phyloP scores from a whole-genome alignment of 2,797 vertebrate genomes.

The Hyperoplus immaculatus region DNA sequence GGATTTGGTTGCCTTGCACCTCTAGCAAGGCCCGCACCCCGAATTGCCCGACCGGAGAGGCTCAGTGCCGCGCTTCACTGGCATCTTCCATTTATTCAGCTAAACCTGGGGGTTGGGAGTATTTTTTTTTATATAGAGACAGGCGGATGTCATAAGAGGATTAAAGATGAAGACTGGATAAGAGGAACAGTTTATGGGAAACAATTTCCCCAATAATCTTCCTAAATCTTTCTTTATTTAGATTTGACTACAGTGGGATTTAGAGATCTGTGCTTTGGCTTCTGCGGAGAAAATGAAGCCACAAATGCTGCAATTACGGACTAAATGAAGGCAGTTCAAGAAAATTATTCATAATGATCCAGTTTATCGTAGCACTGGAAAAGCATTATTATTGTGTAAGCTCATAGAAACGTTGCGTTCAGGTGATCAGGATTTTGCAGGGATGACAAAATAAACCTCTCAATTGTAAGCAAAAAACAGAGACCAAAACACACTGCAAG shows the following conservation, averaged over 20 bases:
- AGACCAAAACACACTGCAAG: no score
- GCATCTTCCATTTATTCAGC: slow-evolving; percentile 24
- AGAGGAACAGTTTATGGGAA: slow-evolving; percentile 39
- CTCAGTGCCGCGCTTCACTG: slow-evolving; percentile 25
- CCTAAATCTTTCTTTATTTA: slow-evolving; percentile 36
- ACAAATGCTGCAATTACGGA: neutral
- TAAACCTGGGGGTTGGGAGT: neutral
- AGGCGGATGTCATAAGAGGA: slow-evolving; percentile 32
- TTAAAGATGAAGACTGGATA: slow-evolving; percentile 28
- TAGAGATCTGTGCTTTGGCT: neutral
- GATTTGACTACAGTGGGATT: slow-evolving; percentile 39
- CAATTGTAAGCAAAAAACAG: no score
- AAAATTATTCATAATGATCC: neutral
- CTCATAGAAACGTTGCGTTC: no score
- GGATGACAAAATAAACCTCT: no score
- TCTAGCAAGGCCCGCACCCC: neutral
- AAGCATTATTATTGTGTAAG: neutral
- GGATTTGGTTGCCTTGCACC: neutral
- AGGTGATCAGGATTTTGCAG: no score
- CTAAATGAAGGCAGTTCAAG: neutral
- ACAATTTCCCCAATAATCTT: slow-evolving; percentile 39
- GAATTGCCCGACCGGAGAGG: slow-evolving; percentile 12
- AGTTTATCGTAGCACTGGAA: neutral
- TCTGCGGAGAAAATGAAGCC: neutral
- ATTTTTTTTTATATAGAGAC: neutral